These are phyloP conservation scores for Elaphurus davidianus DNA, from an alignment of 2,113 vertebrate genomes.

Conservation along the genomic window DNA sequence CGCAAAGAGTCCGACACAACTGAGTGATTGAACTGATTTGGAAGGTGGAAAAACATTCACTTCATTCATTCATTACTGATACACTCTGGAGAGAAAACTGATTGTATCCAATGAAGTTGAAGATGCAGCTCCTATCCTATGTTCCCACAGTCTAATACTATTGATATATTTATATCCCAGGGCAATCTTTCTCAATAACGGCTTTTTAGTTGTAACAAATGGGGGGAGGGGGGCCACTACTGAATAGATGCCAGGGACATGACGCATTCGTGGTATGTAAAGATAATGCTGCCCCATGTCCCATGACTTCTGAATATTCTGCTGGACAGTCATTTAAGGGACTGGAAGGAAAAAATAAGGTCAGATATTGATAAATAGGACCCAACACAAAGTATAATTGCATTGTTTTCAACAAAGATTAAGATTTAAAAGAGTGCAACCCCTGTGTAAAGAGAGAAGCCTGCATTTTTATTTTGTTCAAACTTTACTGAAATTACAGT, in stretches of 20 bases:
- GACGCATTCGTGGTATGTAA: not conserved
- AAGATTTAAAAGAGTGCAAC: not conserved
- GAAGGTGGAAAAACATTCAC: not conserved
- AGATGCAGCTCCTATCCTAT: not conserved
- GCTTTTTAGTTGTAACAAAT: not conserved
- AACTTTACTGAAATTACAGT: not conserved
- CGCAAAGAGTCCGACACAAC: not conserved
- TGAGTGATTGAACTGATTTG: not conserved
- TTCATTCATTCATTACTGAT: not conserved
- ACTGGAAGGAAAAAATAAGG: not conserved
- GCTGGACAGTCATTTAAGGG: not conserved
- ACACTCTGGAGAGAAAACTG: constrained; percentile 3
- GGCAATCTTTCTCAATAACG: not conserved
- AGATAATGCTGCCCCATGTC: not conserved
- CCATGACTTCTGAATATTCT: not conserved
- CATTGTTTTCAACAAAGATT: not conserved
- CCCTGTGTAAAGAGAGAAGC: not conserved
- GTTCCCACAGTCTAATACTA: not conserved
- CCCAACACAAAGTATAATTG: not conserved
- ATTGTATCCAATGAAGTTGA: not conserved
- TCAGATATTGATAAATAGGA: not conserved
- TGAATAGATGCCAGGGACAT: not conserved
- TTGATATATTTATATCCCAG: not conserved
- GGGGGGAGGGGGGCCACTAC: not conserved
- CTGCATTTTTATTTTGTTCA: not conserved